A percentile compares a stretch with the other conserved stretches of the same genome.
These are phyloP conservation scores for Sebastes nivosus DNA, from an alignment of 2,797 vertebrate species.

Conservation along the genomic window DNA sequence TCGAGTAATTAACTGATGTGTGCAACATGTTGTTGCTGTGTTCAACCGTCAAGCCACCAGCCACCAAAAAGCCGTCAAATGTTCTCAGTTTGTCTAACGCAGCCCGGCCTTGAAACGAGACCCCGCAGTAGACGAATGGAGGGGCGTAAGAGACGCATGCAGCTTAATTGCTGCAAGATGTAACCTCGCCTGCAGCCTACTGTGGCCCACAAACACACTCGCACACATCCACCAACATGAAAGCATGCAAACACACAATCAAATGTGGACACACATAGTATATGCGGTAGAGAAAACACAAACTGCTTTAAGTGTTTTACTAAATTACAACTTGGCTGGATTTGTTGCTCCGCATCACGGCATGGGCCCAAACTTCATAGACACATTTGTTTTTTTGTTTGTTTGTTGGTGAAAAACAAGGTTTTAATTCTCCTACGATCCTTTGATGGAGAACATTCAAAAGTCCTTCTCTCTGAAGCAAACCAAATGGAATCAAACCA, in stretches of 20 bases:
- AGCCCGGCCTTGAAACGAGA: conserved; percentile 77
- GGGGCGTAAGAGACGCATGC: conserved; percentile 77
- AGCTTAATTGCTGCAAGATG: conserved; percentile 84
- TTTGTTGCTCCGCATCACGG: background rate
- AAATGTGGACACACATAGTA: conserved; percentile 33
- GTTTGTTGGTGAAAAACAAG: conserved; percentile 54
- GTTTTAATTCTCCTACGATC: conserved; percentile 44
- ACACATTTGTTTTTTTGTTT: conserved; percentile 42
- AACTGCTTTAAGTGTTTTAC: conserved; percentile 30
- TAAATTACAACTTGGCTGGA: conserved; percentile 22
- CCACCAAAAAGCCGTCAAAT: conserved; percentile 67
- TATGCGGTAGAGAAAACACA: conserved; percentile 33
- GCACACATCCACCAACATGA: conserved; percentile 52
- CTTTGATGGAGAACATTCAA: conserved; percentile 54
- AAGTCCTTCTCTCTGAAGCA: conserved; percentile 26
- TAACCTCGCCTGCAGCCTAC: conserved; percentile 76
- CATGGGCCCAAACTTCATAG: background rate
- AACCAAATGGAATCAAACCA: conserved; percentile 47
- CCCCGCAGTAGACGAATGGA: conserved; percentile 66
- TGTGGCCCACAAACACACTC: conserved; percentile 69
- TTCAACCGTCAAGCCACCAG: conserved; percentile 33
- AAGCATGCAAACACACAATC: conserved; percentile 40
- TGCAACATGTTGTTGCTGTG: conserved; percentile 66
- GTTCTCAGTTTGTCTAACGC: conserved; percentile 64
- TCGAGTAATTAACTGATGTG: conserved; percentile 62